Percentiles rank a stretch among this genome's conserved stretches.
These are phyloP conservation scores for Todiramphus chloris DNA, from an alignment of 2,113 vertebrate species.

Conservation along the genomic window DNA sequence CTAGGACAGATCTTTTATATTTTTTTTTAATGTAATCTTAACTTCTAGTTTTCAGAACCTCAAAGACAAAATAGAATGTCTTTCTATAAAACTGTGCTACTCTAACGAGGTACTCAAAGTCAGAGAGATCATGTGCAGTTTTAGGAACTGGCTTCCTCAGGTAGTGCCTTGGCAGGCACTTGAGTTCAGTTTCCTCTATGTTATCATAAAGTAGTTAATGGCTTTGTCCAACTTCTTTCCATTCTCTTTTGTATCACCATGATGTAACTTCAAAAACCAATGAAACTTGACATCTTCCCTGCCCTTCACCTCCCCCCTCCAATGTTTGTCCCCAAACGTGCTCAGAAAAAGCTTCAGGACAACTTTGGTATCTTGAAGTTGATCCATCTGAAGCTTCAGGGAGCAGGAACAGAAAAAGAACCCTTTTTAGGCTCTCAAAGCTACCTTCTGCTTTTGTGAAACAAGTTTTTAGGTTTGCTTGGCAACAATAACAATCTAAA, in stretches of 20 bases:
- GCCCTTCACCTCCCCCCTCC: accelerated
- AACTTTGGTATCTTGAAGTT: not conserved
- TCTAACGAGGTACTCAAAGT: not conserved
- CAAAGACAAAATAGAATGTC: not conserved
- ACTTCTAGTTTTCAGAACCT: not conserved
- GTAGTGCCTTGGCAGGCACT: not conserved
- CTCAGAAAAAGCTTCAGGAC: not conserved
- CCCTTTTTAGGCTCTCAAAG: not conserved
- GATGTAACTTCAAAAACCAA: not conserved
- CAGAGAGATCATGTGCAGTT: not conserved
- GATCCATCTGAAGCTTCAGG: not conserved
- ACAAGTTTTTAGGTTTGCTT: not conserved
- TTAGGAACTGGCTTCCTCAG: not conserved
- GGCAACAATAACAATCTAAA: not conserved
- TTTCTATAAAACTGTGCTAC: not conserved
- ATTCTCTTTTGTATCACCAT: not conserved
- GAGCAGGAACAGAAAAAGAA: not conserved
- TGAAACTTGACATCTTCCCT: not conserved
- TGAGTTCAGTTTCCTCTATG: not conserved
- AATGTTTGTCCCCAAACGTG: not conserved
- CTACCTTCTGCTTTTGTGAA: not conserved
- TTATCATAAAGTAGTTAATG: not conserved
- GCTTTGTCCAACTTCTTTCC: not conserved
- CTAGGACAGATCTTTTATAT: not conserved
- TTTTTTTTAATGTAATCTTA: not conserved